phyloP scores from a whole-genome alignment of 2,888 invertebrate species.

The Timandra comae region DNA sequence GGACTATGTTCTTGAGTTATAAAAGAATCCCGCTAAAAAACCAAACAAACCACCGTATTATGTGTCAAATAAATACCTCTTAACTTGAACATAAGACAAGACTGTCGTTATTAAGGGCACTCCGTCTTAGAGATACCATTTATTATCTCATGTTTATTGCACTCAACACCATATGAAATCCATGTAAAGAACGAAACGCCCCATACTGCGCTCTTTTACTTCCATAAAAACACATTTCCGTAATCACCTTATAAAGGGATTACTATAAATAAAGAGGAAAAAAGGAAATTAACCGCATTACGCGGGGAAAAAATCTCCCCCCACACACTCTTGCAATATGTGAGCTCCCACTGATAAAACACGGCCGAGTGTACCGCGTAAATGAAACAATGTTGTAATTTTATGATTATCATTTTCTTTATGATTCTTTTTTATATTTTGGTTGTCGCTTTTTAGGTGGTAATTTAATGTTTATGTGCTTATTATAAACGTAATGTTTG shows the following conservation, averaged over 20 bases:
- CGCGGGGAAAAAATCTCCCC: conserved; percentile 64
- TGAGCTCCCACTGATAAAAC: conserved; percentile 74
- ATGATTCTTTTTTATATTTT: too few species aligned
- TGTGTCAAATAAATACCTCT: too few species aligned
- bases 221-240: conserved; percentile 76
- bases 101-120: too few species aligned
- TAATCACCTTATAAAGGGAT: conserved; percentile 78
- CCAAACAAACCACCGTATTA: too few species aligned
- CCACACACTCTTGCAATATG: conserved; percentile 75
- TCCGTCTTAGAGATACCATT: conserved; percentile 4
- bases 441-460: too few species aligned
- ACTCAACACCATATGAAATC: conserved; percentile 25
- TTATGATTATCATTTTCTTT: conserved; percentile 36
- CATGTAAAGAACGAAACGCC: conserved; percentile 44
- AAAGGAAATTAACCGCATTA: conserved; percentile 77
- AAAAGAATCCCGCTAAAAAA: too few species aligned
- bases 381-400: conserved; percentile 70
- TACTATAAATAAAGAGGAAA: conserved; percentile 77
- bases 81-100: too few species aligned
- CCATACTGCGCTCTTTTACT: conserved; percentile 73
- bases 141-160: conserved; percentile 25
- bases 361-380: conserved; percentile 61
- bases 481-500: too few species aligned
- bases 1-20: too few species aligned
- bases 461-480: too few species aligned